Base-by-base conservation (phyloP, 2,888 invertebrate species). In the Myopa tessellatipennis region DNA sequence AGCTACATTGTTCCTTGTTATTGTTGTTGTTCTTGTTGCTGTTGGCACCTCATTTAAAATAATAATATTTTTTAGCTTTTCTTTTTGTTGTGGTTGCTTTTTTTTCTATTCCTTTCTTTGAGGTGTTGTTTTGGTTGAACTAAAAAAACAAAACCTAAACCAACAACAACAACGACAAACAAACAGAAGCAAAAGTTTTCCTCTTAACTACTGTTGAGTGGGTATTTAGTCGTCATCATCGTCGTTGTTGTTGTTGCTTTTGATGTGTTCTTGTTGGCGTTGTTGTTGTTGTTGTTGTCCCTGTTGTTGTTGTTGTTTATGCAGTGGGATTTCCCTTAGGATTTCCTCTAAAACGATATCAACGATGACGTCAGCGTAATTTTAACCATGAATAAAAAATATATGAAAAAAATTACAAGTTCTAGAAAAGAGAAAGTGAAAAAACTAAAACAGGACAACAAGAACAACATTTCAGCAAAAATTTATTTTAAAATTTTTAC, bases 351-450 rank as follows among this genome's bases (percentile, higher is more conserved):
- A 45, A 45, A 45, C 6, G 45, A 5, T 40, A n/a, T 45, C 69
- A 69, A 50, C 69, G 50, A 69, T 69, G 45, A 26, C 52, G 45
- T 38, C 68, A 69, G n/a, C 50, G 12, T 12, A n/a, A n/a, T n/a
- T n/a, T n/a, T n/a, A n/a, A n/a, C n/a, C n/a, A n/a, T n/a, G n/a
- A n/a, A n/a, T n/a, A n/a, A n/a, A n/a, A n/a, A 70, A 52, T 55
- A 70, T 34, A 52, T 36, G 55, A 34, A 70, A 70, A n/a, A n/a
- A n/a, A n/a, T n/a, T n/a, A n/a, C n/a, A n/a, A n/a, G n/a, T n/a
- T n/a, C n/a, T n/a, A n/a, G n/a, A n/a, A 16, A 55, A 34, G 55
- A 14, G 26, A n/a, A n/a, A 26, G 26, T 26, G 26, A 26, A 26
- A 26, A 26, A 26, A 26, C 26, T 26, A 26, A 26, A 26, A 26